Evolutionary conservation across 2,797 vertebrate genomes (phyloP).

Genomic region (Bovichtus diacanthus): DNA sequence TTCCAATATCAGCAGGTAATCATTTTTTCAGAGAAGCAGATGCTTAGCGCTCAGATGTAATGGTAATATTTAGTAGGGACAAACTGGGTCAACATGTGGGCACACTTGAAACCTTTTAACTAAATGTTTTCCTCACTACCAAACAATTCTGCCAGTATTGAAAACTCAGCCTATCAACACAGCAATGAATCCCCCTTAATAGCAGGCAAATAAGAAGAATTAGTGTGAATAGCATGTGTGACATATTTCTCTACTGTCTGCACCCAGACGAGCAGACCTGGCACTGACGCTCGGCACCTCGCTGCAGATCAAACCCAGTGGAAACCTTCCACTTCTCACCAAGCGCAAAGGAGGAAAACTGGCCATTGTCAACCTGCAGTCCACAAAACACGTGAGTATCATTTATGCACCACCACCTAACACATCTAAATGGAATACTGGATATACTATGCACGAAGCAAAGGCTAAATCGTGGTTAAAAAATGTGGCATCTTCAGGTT

Average conservation of each 20-base stretch:
- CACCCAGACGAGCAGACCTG: slow-evolving; percentile 90
- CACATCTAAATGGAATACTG: neutral
- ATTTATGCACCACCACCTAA: neutral
- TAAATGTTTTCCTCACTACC: neutral
- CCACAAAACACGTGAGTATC: slow-evolving; percentile 94
- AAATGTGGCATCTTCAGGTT: neutral
- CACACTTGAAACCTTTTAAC: too few relatives aligned
- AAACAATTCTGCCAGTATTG: neutral
- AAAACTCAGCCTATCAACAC: neutral
- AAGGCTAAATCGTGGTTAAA: neutral
- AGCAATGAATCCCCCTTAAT: neutral
- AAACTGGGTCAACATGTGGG: neutral
- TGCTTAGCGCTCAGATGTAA: neutral
- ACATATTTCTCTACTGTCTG: slow-evolving; percentile 1
- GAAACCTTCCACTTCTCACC: slow-evolving; percentile 94
- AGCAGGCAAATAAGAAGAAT: neutral
- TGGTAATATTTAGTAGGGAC: neutral
- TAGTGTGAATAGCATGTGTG: neutral
- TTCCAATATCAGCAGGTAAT: neutral
- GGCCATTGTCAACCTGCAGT: slow-evolving; percentile 95
- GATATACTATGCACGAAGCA: neutral
- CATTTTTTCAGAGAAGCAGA: neutral
- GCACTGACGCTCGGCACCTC: slow-evolving; percentile 95
- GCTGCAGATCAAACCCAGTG: slow-evolving; percentile 96
- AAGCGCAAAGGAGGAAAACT: slow-evolving; percentile 95